phyloP scores from a whole-genome alignment of 92 coral and sea anemone genomes.

The Bergia puertoricense region DNA sequence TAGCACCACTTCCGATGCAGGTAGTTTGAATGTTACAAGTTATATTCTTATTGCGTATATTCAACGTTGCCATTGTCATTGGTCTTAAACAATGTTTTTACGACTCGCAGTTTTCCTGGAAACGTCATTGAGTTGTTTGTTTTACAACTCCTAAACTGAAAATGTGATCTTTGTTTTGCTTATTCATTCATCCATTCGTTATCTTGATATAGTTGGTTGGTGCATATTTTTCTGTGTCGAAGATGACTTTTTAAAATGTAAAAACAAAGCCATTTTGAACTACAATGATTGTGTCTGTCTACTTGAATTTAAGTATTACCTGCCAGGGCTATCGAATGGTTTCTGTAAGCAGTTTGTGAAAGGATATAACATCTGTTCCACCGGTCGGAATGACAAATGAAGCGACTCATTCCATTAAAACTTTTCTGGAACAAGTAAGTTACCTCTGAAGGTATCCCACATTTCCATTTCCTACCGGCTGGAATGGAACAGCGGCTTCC shows the following conservation, averaged over 20 bases:
- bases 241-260: background rate
- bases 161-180: background rate
- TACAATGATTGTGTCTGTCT: background rate
- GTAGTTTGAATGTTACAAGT: constrained; percentile 24
- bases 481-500: too few relatives aligned
- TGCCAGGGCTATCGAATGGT: background rate
- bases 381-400: too few relatives aligned
- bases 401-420: too few relatives aligned
- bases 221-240: background rate
- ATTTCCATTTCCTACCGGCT: too few relatives aligned
- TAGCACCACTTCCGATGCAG: constrained; percentile 80
- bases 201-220: background rate
- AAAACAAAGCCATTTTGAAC: background rate
- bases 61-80: background rate
- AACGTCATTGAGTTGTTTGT: background rate
- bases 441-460: too few relatives aligned
- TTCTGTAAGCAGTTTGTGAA: background rate
- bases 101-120: background rate
- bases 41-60: background rate
- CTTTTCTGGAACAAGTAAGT: too few relatives aligned
- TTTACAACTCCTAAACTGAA: too few relatives aligned
- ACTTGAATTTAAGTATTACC: background rate
- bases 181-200: background rate
- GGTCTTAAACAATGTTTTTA: background rate
- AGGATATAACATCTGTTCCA: too few relatives aligned